Conservation (phyloP, 2,113 vertebrate species). For the Tiliqua scincoides region DNA sequence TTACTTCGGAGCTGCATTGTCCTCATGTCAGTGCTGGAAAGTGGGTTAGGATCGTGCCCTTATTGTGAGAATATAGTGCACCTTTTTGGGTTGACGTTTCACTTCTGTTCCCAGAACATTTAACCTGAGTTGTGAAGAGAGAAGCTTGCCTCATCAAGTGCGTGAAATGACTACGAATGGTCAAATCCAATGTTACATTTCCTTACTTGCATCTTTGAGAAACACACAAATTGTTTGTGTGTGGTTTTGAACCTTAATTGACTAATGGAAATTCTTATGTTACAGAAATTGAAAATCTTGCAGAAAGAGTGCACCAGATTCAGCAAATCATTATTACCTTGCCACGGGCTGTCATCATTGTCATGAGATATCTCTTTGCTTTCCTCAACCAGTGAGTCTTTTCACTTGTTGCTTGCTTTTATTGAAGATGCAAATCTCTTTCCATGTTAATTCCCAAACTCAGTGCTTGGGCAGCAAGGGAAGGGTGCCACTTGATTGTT, state of each 20-base stretch:
- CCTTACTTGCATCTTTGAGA: background rate
- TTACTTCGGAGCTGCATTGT: no score
- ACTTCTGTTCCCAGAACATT: no score
- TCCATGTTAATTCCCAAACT: background rate
- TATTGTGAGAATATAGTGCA: background rate
- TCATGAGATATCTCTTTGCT: slow-evolving; percentile 99
- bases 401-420: background rate
- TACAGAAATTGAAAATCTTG: slow-evolving; percentile 89
- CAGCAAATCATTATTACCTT: slow-evolving; percentile 92
- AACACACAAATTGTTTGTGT: background rate
- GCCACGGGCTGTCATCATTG: slow-evolving; percentile 89
- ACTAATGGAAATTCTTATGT: slow-evolving; percentile 53
- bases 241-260: background rate
- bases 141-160: background rate
- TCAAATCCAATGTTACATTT: background rate
- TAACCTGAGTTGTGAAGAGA: background rate
- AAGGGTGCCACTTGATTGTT: background rate
- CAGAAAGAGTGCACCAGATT: slow-evolving; percentile 93
- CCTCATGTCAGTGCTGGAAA: background rate
- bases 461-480: background rate
- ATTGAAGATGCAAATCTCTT: background rate
- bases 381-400: slow-evolving; percentile 96
- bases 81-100: background rate
- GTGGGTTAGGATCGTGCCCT: no score
- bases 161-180: background rate